Conservation (phyloP, 2,113 vertebrate genomes). For the Corydoras maculifer region DNA sequence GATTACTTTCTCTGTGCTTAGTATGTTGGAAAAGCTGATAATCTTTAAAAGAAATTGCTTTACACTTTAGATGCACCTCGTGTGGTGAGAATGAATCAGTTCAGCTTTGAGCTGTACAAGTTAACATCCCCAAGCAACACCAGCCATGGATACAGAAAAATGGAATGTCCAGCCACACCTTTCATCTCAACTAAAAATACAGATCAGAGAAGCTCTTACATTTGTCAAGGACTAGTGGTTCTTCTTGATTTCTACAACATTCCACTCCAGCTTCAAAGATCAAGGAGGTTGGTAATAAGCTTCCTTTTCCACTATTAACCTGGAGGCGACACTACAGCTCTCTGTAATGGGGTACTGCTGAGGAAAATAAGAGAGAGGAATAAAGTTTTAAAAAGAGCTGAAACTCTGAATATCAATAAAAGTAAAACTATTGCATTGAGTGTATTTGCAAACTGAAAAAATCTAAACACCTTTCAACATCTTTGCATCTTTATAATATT, state of each 20-base stretch:
- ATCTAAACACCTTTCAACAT: no score
- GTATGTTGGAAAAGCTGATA: background rate
- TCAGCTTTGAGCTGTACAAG: slow-evolving; percentile 2
- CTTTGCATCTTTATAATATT: no score
- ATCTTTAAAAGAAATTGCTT: background rate
- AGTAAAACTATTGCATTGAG: no score
- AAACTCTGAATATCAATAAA: no score
- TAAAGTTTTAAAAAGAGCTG: background rate
- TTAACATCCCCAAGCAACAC: slow-evolving; percentile 15
- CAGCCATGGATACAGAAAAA: slow-evolving; percentile 5
- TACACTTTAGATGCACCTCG: background rate
- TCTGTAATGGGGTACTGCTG: slow-evolving; percentile 13
- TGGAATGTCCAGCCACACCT: slow-evolving; percentile 18
- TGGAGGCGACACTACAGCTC: background rate
- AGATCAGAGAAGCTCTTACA: slow-evolving; percentile 22
- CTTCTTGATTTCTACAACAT: slow-evolving; percentile 26
- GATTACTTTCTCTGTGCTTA: background rate
- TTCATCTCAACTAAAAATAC: slow-evolving; percentile 34
- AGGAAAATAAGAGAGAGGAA: background rate
- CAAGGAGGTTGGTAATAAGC: slow-evolving; percentile 35
- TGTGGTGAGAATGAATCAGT: background rate
- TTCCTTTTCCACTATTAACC: background rate
- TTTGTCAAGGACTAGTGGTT: slow-evolving; percentile 19
- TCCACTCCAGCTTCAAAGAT: slow-evolving; percentile 33
- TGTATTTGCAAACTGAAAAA: no score